These are phyloP conservation scores for Probaryconus sp. DNA, from an alignment of 1,140 invertebrate genomes.

Conservation along the genomic window DNA sequence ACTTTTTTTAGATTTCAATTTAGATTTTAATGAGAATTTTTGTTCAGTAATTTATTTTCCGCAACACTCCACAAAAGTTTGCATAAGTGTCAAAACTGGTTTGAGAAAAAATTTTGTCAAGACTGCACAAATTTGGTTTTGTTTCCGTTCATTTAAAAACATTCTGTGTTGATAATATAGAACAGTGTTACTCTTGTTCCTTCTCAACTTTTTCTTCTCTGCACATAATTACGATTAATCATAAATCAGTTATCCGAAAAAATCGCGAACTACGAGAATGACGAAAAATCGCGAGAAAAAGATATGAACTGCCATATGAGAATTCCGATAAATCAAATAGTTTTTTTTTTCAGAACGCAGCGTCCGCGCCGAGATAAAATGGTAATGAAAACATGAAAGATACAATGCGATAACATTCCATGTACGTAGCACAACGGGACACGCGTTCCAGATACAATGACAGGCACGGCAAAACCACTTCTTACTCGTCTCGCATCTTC, in stretches of 20 bases:
- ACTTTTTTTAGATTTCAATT: too few species aligned
- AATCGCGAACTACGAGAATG: constrained; percentile 27
- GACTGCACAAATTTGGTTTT: too few species aligned
- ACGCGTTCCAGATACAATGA: constrained; percentile 69
- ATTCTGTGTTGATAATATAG: too few species aligned
- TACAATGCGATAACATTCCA: constrained; percentile 75
- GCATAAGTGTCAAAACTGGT: too few species aligned
- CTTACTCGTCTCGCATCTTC: constrained; percentile 39
- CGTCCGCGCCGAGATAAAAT: constrained; percentile 61
- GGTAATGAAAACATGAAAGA: constrained; percentile 75
- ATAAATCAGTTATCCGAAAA: constrained; percentile 54
- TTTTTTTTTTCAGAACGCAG: constrained; percentile 68
- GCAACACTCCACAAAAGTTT: too few species aligned
- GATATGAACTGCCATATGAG: constrained; percentile 49
- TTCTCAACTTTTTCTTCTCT: too few species aligned
- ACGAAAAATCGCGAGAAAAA: constrained; percentile 29
- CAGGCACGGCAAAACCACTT: constrained; percentile 43
- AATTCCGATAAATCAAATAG: constrained; percentile 72
- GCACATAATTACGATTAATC: too few species aligned
- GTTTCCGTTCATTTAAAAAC: too few species aligned
- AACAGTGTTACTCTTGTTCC: too few species aligned
- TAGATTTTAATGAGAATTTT: too few species aligned
- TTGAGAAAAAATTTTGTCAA: too few species aligned
- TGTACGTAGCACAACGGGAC: constrained; percentile 65
- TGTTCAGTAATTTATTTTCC: too few species aligned